A percentile compares a stretch with the other conserved stretches of the same genome.
Evolutionary conservation across 2,888 invertebrate genomes (phyloP).

Genomic region (Protonemura montana): DNA sequence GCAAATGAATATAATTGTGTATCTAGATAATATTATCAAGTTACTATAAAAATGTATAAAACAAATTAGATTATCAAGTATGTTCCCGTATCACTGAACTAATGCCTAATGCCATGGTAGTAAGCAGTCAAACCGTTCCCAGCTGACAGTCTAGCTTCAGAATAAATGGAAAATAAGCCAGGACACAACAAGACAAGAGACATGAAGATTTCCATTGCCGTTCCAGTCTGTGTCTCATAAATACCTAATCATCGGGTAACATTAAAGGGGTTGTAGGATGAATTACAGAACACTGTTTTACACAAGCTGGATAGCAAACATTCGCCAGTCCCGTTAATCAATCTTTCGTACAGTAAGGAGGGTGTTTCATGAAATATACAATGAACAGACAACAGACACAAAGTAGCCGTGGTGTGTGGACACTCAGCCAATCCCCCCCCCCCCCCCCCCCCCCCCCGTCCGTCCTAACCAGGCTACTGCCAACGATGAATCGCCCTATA

Average conservation of each 20-base stretch:
- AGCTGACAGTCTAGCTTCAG: not conserved
- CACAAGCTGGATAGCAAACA: not conserved
- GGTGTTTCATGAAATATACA: not conserved
- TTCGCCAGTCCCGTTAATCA: not conserved
- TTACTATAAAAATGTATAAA: no score
- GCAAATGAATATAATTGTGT: no score
- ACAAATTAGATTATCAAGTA: no score
- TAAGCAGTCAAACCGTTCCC: not conserved
- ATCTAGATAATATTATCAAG: no score
- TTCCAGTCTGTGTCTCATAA: not conserved
- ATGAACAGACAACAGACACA: not conserved
- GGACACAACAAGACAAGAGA: not conserved
- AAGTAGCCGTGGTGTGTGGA: not conserved
- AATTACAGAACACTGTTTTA: not conserved
- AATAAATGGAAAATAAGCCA: not conserved
- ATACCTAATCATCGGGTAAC: conserved; percentile 21
- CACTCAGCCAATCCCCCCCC: not conserved
- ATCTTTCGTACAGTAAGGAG: not conserved
- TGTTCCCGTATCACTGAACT: no score
- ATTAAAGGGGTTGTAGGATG: conserved; percentile 8
- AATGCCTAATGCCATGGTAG: not conserved
- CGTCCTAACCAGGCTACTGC: not conserved
- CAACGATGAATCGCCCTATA: not conserved
- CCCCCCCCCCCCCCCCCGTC: not conserved
- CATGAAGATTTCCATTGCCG: not conserved